Conservation (phyloP, 2,113 vertebrate genomes). For the Siniperca chuatsi region DNA sequence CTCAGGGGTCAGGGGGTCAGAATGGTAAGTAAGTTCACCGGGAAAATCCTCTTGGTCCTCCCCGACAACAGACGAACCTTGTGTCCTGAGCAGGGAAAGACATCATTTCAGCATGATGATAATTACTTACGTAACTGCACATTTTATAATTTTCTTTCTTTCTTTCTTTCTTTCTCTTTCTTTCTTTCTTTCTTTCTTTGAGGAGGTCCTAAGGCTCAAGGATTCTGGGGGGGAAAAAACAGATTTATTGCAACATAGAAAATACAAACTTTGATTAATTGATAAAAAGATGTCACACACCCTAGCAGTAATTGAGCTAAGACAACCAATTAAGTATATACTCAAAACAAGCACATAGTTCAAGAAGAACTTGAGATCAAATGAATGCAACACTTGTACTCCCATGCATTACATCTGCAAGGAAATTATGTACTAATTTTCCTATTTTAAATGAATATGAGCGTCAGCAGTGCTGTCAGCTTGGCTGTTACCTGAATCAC, state of each 20-base stretch:
- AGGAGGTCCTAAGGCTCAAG: no score
- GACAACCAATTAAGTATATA: background rate
- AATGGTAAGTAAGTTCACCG: slow-evolving; percentile 89
- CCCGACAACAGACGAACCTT: slow-evolving; percentile 82
- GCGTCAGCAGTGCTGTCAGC: background rate
- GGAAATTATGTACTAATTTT: background rate
- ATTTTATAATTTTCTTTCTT: background rate
- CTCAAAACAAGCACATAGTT: background rate
- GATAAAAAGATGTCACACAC: background rate
- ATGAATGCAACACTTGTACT: background rate
- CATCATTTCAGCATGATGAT: background rate
- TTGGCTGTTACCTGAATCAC: slow-evolving; percentile 16
- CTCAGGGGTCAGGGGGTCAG: slow-evolving; percentile 85
- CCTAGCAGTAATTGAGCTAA: background rate
- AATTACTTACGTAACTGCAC: background rate
- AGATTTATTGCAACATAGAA: background rate
- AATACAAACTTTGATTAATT: background rate
- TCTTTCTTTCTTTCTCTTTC: no score
- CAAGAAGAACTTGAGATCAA: background rate
- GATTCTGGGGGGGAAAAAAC: background rate
- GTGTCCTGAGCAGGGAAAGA: slow-evolving; percentile 83
- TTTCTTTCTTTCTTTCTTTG: no score
- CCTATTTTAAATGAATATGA: background rate
- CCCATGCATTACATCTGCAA: background rate
- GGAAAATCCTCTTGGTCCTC: slow-evolving; percentile 88